phyloP scores from a whole-genome alignment of 2,797 vertebrate genomes.

The Crypturellus tataupa region DNA sequence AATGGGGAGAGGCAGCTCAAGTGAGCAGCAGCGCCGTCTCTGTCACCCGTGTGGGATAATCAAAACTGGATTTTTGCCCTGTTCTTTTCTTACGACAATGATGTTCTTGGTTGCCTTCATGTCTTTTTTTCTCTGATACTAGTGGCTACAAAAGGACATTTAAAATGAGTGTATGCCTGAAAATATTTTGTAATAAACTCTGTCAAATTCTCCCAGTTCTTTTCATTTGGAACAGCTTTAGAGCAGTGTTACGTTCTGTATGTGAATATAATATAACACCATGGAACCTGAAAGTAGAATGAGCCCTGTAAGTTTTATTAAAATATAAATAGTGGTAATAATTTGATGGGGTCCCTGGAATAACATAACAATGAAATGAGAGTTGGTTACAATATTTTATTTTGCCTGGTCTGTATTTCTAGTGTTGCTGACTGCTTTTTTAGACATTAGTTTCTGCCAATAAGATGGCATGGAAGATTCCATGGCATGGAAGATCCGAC shows the following conservation, averaged over 20 bases:
- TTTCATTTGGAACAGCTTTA: constrained; percentile 16
- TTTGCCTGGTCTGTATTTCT: neutral
- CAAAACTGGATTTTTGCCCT: neutral
- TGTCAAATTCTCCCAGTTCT: constrained; percentile 18
- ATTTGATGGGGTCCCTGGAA: constrained; percentile 51
- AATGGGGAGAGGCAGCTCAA: neutral
- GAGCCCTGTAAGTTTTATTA: constrained; percentile 28
- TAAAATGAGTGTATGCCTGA: neutral
- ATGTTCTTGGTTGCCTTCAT: neutral
- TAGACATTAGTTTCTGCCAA: neutral
- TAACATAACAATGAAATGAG: neutral
- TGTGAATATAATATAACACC: neutral
- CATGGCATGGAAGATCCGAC: neutral
- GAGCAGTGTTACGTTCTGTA: neutral
- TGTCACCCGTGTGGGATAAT: neutral
- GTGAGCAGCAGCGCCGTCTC: neutral
- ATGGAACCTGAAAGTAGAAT: neutral
- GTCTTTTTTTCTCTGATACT: neutral
- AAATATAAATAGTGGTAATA: constrained; percentile 29
- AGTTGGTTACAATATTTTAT: neutral
- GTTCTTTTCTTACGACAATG: neutral
- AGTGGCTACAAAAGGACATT: neutral
- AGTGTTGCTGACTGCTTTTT: neutral
- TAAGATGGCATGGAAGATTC: neutral
- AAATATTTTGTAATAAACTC: neutral